phyloP scores from a whole-genome alignment of 2,888 invertebrate genomes.

The Pardosa pseudoannulata region DNA sequence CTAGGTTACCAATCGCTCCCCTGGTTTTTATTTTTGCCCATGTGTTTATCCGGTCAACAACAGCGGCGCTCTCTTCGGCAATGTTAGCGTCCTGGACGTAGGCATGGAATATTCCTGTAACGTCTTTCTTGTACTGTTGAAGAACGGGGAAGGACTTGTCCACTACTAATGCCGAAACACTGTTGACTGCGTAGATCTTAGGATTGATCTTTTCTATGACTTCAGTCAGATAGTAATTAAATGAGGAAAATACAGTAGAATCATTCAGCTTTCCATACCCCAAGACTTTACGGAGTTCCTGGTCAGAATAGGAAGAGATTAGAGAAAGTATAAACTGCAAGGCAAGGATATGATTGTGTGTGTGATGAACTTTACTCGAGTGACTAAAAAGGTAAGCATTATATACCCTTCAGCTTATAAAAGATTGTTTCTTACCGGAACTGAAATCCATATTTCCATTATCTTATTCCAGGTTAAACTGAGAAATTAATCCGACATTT shows the following conservation, averaged over 20 bases:
- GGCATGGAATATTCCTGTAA: neutral
- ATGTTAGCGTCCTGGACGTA: neutral
- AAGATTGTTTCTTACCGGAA: too few relatives aligned
- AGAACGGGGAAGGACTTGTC: neutral
- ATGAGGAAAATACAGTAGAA: neutral
- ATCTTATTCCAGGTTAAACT: too few relatives aligned
- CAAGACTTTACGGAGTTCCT: conserved; percentile 20
- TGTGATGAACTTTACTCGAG: too few relatives aligned
- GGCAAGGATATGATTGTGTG: too few relatives aligned
- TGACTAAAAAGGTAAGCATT: too few relatives aligned
- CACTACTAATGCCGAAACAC: neutral
- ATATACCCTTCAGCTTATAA: too few relatives aligned
- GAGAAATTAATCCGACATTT: too few relatives aligned
- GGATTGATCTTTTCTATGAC: neutral
- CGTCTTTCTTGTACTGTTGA: neutral
- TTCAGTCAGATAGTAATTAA: neutral
- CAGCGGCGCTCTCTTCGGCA: neutral
- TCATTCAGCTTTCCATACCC: conserved; percentile 4
- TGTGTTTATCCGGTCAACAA: neutral
- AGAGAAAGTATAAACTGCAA: too few relatives aligned
- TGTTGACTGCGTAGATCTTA: neutral
- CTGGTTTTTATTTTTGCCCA: conserved; percentile 1
- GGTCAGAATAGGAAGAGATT: neutral
- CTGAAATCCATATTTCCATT: too few relatives aligned
- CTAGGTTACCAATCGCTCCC: neutral